Evolutionary conservation across 2,888 invertebrate genomes (phyloP).

Genomic region (Apamea sordens): DNA sequence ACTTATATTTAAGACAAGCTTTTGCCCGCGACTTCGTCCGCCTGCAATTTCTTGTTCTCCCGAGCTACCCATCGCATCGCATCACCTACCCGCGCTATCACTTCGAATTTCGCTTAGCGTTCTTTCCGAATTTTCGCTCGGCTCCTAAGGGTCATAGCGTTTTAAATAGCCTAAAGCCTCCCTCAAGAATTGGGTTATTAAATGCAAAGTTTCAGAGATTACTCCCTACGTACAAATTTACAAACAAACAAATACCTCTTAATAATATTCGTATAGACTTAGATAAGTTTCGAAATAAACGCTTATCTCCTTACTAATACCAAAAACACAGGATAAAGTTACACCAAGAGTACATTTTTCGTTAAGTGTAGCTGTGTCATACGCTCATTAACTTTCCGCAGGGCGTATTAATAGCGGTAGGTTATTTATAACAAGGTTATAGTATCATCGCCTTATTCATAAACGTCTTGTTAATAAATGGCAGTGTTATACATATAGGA

Average conservation of each 20-base stretch:
- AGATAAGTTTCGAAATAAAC: not conserved
- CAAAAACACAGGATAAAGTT: not conserved
- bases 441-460: not conserved
- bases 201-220: not conserved
- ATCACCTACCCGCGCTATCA: no score
- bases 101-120: no score
- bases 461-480: not conserved
- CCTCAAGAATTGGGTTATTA: not conserved
- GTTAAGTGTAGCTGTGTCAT: not conserved
- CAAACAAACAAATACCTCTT: not conserved
- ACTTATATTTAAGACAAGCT: not conserved
- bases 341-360: not conserved
- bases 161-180: not conserved
- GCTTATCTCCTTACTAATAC: not conserved
- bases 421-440: conserved; percentile 2
- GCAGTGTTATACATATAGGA: not conserved
- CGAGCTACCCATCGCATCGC: not conserved
- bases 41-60: not conserved
- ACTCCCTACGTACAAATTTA: not conserved
- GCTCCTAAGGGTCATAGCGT: not conserved
- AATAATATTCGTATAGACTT: not conserved
- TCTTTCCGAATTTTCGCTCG: not conserved
- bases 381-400: not conserved
- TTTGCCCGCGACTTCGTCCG: not conserved
- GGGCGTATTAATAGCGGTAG: not conserved